Evolutionary conservation across 2,888 invertebrate genomes (phyloP).

Genomic region (Drosophila histrio): DNA sequence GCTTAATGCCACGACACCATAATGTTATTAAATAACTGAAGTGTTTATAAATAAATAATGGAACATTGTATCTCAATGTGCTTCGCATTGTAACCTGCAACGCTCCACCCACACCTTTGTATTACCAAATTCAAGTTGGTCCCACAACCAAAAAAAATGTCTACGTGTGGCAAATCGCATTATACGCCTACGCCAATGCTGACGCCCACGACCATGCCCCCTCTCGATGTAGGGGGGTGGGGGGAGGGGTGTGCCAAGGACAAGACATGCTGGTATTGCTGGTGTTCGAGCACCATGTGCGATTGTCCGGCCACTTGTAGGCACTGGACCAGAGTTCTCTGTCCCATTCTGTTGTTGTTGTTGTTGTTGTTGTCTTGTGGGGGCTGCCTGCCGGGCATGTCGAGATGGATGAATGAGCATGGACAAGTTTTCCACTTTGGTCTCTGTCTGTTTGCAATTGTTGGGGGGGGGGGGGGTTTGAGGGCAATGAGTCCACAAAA

Average conservation of each 20-base stretch:
- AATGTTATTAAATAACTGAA: constrained; percentile 28
- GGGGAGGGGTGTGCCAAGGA: constrained; percentile 7
- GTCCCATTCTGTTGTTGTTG: constrained; percentile 8
- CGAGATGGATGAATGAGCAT: constrained; percentile 72
- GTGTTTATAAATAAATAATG: constrained; percentile 47
- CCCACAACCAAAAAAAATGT: neutral
- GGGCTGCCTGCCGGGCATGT: constrained; percentile 42
- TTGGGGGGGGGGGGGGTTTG: neutral
- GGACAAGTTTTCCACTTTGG: constrained; percentile 65
- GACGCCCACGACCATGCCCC: neutral
- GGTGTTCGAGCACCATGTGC: constrained; percentile 29
- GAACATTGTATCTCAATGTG: constrained; percentile 26
- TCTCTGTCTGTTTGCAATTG: constrained; percentile 13
- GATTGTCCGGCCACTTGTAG: constrained; percentile 59
- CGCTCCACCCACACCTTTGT: neutral
- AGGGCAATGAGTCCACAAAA: constrained; percentile 1
- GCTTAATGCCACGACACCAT: neutral
- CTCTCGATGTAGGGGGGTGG: neutral
- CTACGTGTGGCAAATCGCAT: constrained; percentile 69
- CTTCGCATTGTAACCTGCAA: constrained; percentile 4
- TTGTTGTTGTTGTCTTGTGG: constrained; percentile 7
- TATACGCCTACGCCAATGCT: constrained; percentile 33
- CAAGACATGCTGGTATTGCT: neutral
- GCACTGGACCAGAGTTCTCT: constrained; percentile 15
- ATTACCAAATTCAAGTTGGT: constrained; percentile 4